Conservation (phyloP, 2,113 vertebrate species). For the Xiphophorus couchianus region DNA sequence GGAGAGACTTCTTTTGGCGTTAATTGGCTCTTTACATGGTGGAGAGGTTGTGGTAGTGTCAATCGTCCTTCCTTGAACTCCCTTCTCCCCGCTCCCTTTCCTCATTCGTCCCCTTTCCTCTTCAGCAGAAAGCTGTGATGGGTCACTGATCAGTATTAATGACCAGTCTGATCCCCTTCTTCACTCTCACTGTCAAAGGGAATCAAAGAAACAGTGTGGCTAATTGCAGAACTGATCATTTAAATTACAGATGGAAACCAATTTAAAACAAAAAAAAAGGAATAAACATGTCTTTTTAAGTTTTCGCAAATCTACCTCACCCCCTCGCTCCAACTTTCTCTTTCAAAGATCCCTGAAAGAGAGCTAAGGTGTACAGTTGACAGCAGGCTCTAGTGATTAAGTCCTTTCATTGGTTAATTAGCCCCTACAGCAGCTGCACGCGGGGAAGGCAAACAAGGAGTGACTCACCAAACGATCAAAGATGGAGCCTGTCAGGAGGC, state of each 20-base stretch:
- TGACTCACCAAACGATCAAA: conserved; percentile 76
- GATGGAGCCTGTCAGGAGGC: conserved; percentile 75
- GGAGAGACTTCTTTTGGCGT: conserved; percentile 51
- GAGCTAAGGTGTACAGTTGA: conserved; percentile 69
- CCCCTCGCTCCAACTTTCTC: conserved; percentile 14
- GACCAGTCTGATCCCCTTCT: conserved; percentile 25
- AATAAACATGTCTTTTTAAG: conserved; percentile 47
- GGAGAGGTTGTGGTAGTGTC: conserved; percentile 58
- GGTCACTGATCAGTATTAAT: conserved; percentile 71
- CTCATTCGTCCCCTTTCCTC: conserved; percentile 13
- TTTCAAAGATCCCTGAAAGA: conserved; percentile 68
- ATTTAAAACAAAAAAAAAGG: conserved; percentile 15
- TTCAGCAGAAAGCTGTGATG: conserved; percentile 43
- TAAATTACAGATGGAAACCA: conserved; percentile 22
- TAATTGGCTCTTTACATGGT: conserved; percentile 73
- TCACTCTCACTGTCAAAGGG: not conserved
- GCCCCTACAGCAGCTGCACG: conserved; percentile 75
- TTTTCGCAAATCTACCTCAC: conserved; percentile 9
- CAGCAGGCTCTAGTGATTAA: conserved; percentile 77
- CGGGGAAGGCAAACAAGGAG: conserved; percentile 72
- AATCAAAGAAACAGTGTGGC: conserved; percentile 9
- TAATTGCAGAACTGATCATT: conserved; percentile 23
- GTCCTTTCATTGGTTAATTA: conserved; percentile 81
- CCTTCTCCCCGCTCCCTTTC: conserved; percentile 4
- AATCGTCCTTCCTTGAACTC: conserved; percentile 37